Base-by-base conservation (phyloP, 2,888 invertebrate genomes). In the Mellilla xanthometata region DNA sequence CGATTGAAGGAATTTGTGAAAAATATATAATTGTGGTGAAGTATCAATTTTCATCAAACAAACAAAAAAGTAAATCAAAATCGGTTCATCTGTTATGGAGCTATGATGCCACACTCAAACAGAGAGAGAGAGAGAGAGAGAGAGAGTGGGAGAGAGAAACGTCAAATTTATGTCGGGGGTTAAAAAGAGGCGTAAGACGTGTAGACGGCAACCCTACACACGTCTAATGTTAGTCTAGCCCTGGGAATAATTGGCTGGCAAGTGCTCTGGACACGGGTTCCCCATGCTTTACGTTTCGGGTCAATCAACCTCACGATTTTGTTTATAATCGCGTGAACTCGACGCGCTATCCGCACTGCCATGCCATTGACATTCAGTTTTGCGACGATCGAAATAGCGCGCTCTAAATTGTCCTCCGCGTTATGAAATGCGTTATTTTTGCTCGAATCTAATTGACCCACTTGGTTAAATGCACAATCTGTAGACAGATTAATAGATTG, bases 341-440 rank as follows among this genome's bases (percentile, higher is more conserved):
- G 41, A 46, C 52, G n/a, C n/a, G 24, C 24, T 24, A 24, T 47
- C 56, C 68, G n/a, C n/a, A n/a, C n/a, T 35, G 22, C 63, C 74
- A 73, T 81, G 83, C 80, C 82, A 84, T 84, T 86, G 85, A 85
- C 86, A 84, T 81, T 81, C 71, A 54, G 53, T 63, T 70, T 72
- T 60, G 69, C 67, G 59, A 58, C 53, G 61, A 66, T 74, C 67
- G 65, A 81, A 82, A 81, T 81, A 79, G 73, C 70, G 46, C 60
- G 52, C 58, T 58, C 60, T 54, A 51, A 65, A 68, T 68, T 68
- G 63, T 62, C 58, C 58, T 52, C 55, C 58, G 66, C 51, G 52
- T 58, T 61, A 65, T 53, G 45, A 56, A 56, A 53, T 41, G 45
- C 39, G 42, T 52, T 65, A 61, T 65, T 67, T 46, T 62, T 54